Percentiles rank a stretch among this genome's conserved stretches.
phyloP scores from a whole-genome alignment of 2,113 vertebrate species.

The Acanthochromis polyacanthus region DNA sequence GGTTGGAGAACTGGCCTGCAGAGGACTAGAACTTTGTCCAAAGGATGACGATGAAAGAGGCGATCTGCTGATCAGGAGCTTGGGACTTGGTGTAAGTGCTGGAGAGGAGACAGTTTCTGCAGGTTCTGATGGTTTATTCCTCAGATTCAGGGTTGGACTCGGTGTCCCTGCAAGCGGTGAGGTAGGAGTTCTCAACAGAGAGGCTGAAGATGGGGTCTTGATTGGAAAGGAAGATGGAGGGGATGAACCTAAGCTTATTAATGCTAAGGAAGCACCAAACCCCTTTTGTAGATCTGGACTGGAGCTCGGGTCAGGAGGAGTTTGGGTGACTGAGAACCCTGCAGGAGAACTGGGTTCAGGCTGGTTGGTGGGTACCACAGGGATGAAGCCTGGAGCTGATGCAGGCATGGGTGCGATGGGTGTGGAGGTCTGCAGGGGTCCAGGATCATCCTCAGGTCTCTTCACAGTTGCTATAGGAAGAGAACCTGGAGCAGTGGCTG shows the following conservation, averaged over 20 bases:
- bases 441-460: conserved; percentile 35
- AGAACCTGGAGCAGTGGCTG: conserved; percentile 20
- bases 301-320: conserved; percentile 33
- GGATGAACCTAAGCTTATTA: conserved; percentile 60
- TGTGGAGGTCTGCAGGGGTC: conserved; percentile 71
- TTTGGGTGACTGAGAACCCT: conserved; percentile 38
- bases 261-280: conserved; percentile 19
- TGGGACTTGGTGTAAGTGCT: conserved; percentile 28
- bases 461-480: conserved; percentile 36
- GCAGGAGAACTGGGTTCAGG: neutral
- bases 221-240: conserved; percentile 34
- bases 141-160: conserved; percentile 47
- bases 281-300: conserved; percentile 37
- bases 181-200: conserved; percentile 53
- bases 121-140: conserved; percentile 9
- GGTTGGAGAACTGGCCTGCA: neutral
- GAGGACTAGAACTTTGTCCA: conserved; percentile 17
- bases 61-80: conserved; percentile 6
- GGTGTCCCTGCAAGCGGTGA: neutral
- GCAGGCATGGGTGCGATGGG: conserved; percentile 45
- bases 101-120: neutral
- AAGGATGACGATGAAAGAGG: conserved; percentile 17
- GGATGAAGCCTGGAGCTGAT: conserved; percentile 13
- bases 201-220: conserved; percentile 34
- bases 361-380: neutral